Evolutionary conservation across 2,113 vertebrate genomes (phyloP), one percentile per base, ranked within the genome.

Genomic region (Sinocyclocheilus rhinocerous): DNA sequence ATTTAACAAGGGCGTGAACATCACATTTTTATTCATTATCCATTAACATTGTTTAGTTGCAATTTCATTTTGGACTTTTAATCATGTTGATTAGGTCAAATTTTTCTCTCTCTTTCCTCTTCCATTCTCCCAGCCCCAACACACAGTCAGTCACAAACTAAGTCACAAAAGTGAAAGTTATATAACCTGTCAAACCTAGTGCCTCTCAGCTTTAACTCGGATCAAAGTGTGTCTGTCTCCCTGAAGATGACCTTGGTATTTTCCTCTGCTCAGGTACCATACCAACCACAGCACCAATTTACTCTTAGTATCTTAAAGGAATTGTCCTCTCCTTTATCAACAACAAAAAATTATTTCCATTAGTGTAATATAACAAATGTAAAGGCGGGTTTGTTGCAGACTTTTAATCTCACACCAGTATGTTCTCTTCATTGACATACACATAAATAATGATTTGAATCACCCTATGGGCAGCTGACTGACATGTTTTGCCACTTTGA

Each of bases 401-500:
- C 39, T 63, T 73, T 20, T n/a, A 42, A 42, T 73, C 39, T 48
- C 72, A 24, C 26, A 36, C 26, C 29, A 39, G 24, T 52, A 11
- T 33, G 29, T 39, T 22, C 52, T 57, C 50, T 78, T 36, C 5
- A 39, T 39, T 80, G 33, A 80, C 33, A 80, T 80, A 7, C 22
- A 42, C 6, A 4, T 24, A 76, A 84, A n/a, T 6, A 50, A 42
- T 73, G 12, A 9, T 55, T 75, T 52, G 0, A 75, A 55, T 70
- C 20, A 1, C 20, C 33, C 42, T 18, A 15, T 24, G 73, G 42
- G 26, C 77, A 85, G 81, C 85, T 86, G 82, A 84, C 77, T 90
- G 88, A 90, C 48, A 81, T 90, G 79, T 86, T 89, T 88, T 84
- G 86, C 87, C 83, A 90, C 86, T 87, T 87, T 83, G 69, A 85